Evolutionary conservation across 2,888 invertebrate genomes (phyloP), one percentile per base, ranked within the genome.

Genomic region (Macrophya alboannulata): DNA sequence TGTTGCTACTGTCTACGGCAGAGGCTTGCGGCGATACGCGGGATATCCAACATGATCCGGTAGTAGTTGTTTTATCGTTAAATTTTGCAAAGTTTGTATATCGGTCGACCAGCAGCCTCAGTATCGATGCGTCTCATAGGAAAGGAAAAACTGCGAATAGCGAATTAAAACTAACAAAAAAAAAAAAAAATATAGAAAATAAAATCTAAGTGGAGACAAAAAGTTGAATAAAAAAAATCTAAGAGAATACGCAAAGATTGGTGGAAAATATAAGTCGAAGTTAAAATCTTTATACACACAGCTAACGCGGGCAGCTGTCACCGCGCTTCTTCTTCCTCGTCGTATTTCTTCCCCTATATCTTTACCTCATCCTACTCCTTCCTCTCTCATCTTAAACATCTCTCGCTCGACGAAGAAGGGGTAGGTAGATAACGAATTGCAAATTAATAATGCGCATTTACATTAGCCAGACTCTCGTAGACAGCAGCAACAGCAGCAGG

Each of bases 361-460:
- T 12, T 37, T 15, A 1, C 37, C 51, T 25, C 21, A 15, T 37
- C 25, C 31, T 43, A 31, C n/a, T 59, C 43, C 79, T 40, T 10
- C 55, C 31, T 65, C 62, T 55, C 43, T 68, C 37, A 12, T 37
- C 68, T 68, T 68, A 31, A 68, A 21, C 37, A 31, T 68, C 68
- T 68, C 68, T 37, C 17, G 51, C 51, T 77, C 9, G 43, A 25
- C 59, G 62, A 37, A 83, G 83, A 83, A 83, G 68, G 65, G 68
- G 83, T 55, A 83, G 31, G 81, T 62, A 83, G 83, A 74, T 87
- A 88, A 87, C 88, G 88, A 88, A 88, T 88, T 86, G 88, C 88
- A 88, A 88, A 88, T 88, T 88, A 88, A 88, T 92, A 90, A 90
- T 88, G 88, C 90, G 86, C 89, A 92, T 92, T 92, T 93, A 90